Evolutionary conservation across 2,888 invertebrate genomes (phyloP), one percentile per base, ranked within the genome.

Genomic region (Acanthosepion esculentum): DNA sequence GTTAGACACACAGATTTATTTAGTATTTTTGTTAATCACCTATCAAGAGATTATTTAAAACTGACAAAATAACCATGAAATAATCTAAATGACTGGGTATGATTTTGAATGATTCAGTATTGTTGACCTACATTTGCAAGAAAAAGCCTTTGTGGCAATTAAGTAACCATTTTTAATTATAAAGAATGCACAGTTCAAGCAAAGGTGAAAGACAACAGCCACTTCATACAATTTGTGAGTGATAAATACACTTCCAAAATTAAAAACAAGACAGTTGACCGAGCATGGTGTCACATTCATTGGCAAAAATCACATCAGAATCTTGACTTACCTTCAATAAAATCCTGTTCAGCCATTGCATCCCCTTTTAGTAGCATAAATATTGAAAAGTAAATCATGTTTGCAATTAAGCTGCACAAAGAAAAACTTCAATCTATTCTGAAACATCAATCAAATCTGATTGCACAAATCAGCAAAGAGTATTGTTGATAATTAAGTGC

Each of bases 351-450:
- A n/a, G 78, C 33, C 78, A 78, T 4, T 78, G 78, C 12, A 12
- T 78, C 78, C 78, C n/a, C 78, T 78, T 78, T n/a, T 78, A 78
- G 78, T 78, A n/a, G 78, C n/a, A 78, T 78, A 78, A n/a, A 78
- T 78, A 78, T 78, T n/a, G 33, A 78, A 78, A 78, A n/a, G 78
- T 78, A 78, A 78, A 78, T 8, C 20, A 64, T n/a, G 12, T n/a
- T 78, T 29, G 78, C 18, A 8, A 33, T 15, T 33, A 78, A 78
- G 15, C 78, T 78, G n/a, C 33, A 78, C 78, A 78, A 33, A 78
- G 10, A n/a, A 78, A 78, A 78, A n/a, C 78, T 78, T 78, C 12
- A 78, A 78, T 33, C 78, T 33, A 59, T 33, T 15, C 78, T 78
- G n/a, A 78, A 78, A 78, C n/a, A 78, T 78, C 8, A 78, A n/a